Evolutionary conservation across 2,113 vertebrate genomes (phyloP), one percentile per base, ranked within the genome.

Genomic region (Syngnathus scovelli): DNA sequence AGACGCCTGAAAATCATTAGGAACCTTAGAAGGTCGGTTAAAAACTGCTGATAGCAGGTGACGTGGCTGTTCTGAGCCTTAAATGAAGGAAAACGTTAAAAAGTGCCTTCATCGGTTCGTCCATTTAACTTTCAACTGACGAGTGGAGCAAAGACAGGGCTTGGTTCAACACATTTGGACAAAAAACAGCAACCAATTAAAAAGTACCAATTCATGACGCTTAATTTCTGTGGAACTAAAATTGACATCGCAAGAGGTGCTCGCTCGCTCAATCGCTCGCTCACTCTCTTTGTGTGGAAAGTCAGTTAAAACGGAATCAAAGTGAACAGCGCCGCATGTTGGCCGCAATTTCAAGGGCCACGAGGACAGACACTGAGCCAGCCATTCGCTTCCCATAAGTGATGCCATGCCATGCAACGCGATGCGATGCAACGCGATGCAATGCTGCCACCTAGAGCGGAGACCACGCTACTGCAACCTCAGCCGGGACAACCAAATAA

Each of bases 361-460:
- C 54, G 74, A 84, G 84, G 82, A 49, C 23, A 19, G 7, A 23
- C 13, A 3, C n/a, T 10, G 58, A 18, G 10, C n/a, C 6, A 61
- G 37, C 61, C 4, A 33, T 33, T 33, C 27, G 43, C 39, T 46
- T 44, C 44, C 43, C 75, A 68, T 61, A 52, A 13, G 39, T 74
- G 64, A 73, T 78, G 61, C 64, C 27, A 33, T 3, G 27, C 27
- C 27, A 33, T 33, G 27, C 27, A 23, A 73, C 78, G 61, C 64
- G 2, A 33, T 3, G 27, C 27, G 0, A 33, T 3, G 27, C 27
- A 0, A 27, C 2, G 43, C 73, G 64, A 73, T 79, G 61, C 64
- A 72, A 87, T 71, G 77, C 85, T 82, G 86, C 90, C 89, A 86
- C 79, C 91, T 91, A 89, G 70, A 84, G 90, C 68, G 21, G 41